Base-by-base conservation (phyloP, 2,113 vertebrate genomes). In the Muscicapa adusta region DNA sequence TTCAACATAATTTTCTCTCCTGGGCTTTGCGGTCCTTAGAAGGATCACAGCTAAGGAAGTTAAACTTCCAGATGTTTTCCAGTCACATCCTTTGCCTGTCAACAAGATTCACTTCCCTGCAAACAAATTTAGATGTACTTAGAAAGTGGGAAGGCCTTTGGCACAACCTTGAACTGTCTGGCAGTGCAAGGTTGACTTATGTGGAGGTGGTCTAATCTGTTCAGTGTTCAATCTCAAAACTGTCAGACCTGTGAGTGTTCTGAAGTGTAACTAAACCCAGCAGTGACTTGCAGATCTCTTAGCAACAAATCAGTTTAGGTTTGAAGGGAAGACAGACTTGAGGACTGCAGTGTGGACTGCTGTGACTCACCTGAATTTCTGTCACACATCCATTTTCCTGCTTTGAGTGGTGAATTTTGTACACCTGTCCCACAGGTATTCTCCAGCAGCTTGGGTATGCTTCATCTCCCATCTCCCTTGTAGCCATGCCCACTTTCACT, bases 111-210 rank as follows among this genome's bases (percentile, higher is more conserved):
- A 28, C 57, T 25, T 63, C 79, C 33, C 28, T 77, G 22, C 10
- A 66, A 34, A 29, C 5, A 10, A 57, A 50, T 80, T 50, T 20
- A 54, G 62, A 42, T 76, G 25, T 61, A 79, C 24, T 89, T 11
- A 65, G 68, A 58, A 91, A 40, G 45, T 58, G 51, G 56, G 38
- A 74, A 74, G 79, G 28, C 63, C 24, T 77, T 89, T 91, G 80
- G 45, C 68, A 89, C 50, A 61, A 50, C 53, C 72, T 86, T 73
- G 57, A 47, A 11, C 42, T 34, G 8, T 16, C 73, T 74, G 48
- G 29, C 34, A 58, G 70, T 9, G 43, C 28, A 50, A 33, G 42
- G 62, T 13, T 91, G 60, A 24, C 24, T 84, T 40, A 0, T 28
- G 17, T 42, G 62, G 66, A 63, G n/a, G 29, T 47, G 43, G 26